Base-by-base conservation (phyloP, 1,140 invertebrate genomes). In the Drosophila ananassae region DNA sequence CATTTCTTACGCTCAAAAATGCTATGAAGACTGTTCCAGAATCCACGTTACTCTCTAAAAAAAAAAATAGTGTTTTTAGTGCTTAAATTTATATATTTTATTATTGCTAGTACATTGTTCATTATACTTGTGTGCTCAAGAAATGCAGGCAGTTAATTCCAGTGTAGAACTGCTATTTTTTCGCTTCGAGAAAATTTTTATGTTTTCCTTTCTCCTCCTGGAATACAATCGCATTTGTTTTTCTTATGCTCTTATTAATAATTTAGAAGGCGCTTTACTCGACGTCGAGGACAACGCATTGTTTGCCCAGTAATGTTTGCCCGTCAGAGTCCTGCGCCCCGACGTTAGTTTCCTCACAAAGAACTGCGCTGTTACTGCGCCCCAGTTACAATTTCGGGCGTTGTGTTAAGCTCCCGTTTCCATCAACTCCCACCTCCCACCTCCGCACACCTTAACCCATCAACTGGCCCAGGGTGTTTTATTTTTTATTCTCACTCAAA, bases 401-500 rank as follows among this genome's bases (percentile, higher is more conserved):
- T 82, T 81, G 64, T 67, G 73, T 74, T 87, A 87, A 85, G 74
- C 82, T 58, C 57, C 76, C 62, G 48, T 66, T 69, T 62, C 48
- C 56, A 44, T 44, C 53, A 59, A 17, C 41, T 62, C 9, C 61
- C 37, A 59, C 52, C 48, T n/a, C 34, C 24, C 32, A 12, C 17
- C 39, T 21, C 50, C 22, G 37, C 48, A 13, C 53, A 51, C 13
- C 21, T 46, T 63, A 63, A 63, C 44, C 44, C 58, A 63, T 60
- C 55, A 64, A 24, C 22, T 48, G 54, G 44, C 12, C 34, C 46
- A 50, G 47, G 68, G 76, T 90, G 69, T 74, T 85, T 90, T 90
- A 75, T 79, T 89, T 83, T 87, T 83, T 87, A 87, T 89, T 87
- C 89, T 79, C 83, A 87, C 83, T 87, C 79, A 87, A 87, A 87